Evolutionary conservation across 2,888 invertebrate genomes (phyloP), one percentile per base, ranked within the genome.

Genomic region (Ornithoptera priamus): DNA sequence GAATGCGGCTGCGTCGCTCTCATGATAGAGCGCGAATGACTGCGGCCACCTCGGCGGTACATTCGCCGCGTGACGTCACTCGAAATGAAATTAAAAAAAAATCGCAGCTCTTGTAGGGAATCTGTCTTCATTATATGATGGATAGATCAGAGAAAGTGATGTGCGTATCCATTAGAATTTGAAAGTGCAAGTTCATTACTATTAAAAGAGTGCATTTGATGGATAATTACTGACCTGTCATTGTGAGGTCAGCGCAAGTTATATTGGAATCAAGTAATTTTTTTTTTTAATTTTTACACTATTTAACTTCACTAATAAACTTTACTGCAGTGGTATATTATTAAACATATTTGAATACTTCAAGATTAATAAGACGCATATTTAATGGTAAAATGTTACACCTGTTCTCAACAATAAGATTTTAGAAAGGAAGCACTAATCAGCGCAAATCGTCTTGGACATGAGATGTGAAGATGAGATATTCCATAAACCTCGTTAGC

Each of bases 21-120:
- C 86, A 88, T 87, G 89, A 83, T 88, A 85, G 82, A 86, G 78
- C 84, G 84, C 82, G 85, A 91, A 86, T 90, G 89, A 81, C 80
- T 77, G 80, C 63, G 72, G 73, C 74, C 75, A 74, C 68, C 77
- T 86, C 85, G 86, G 87, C 87, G 78, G 76, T 85, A 86, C 88
- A 85, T 85, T 80, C 78, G 80, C 80, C 61, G 50, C 18, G 75
- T 84, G 85, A 87, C 89, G 89, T 85, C 84, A 84, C 72, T 42
- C 75, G 67, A 85, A 88, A 89, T 88, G 87, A 88, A 89, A 89
- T 89, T 87, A 88, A 85, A 88, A 86, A 76, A 78, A 77, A 75
- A 76, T 71, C 86, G 86, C 86, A 86, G 85, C 85, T 82, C 80
- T 81, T 82, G 73, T 73, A 76, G 80, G 82, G 80, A 75, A 84